Base-by-base conservation (phyloP, 1,140 invertebrate genomes). In the Aphelinus certus region DNA sequence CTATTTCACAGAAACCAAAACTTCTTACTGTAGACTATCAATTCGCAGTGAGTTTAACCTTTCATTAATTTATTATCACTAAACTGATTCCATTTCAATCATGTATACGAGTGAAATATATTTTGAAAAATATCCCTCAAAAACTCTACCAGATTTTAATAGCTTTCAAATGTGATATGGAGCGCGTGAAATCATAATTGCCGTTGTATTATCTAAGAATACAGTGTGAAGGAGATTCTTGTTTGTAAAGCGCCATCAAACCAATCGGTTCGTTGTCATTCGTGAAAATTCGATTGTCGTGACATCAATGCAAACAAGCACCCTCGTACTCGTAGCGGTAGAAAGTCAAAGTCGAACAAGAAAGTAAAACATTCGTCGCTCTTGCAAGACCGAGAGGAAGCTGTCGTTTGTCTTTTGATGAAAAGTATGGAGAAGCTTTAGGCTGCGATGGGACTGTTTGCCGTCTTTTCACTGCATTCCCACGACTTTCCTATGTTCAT, bases 1-100 rank as follows among this genome's bases (percentile, higher is more conserved):
- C 70, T 86, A 86, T 81, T 69, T 55, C 7, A 73, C 76, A 45
- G 55, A 64, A 66, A 78, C 67, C 51, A 76, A 69, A 75, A 74
- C 72, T 46, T 77, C 76, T 46, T 67, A 77, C 62, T 86, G 85
- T 77, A 73, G 75, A 74, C 79, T 87, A 75, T 73, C 73, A 43
- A 80, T 86, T 70, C 73, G 61, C 75, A 71, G 83, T 87, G 83
- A 81, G 78, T 77, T 46, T 67, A 3, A 53, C 4, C 9, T 53
- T 9, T 53, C 4, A 53, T 53, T 53, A 9, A 53, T 6, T 53
- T 53, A 9, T 6, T 53, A 53, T 6, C 9, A 9, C 9, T 9
- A 53, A 53, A 53, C 4, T 6, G 51, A 4, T 6, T 53, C 9
- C 9, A 53, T 4, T 6, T 6, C 51, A 53, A 6, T 53, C 51